phyloP scores from a whole-genome alignment of 2,888 invertebrate genomes.

The Coleophora deauratella region DNA sequence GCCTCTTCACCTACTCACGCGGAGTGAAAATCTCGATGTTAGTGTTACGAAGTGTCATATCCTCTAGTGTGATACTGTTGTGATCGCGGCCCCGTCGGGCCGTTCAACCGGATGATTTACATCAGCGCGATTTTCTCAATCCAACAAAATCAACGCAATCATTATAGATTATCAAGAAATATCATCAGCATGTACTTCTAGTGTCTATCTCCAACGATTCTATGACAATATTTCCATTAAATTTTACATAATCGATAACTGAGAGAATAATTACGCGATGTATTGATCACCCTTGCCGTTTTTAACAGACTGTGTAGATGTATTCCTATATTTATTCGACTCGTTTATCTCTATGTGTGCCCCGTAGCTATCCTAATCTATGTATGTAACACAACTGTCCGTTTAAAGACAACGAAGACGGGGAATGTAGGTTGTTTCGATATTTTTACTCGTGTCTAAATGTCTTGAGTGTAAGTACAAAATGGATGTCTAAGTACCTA shows the following conservation, averaged over 20 bases:
- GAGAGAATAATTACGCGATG: conserved; percentile 26
- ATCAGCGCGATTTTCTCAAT: conserved; percentile 16
- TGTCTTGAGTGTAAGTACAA: conserved; percentile 66
- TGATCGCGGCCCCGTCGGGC: conserved; percentile 18
- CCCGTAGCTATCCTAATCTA: conserved; percentile 44
- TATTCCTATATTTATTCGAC: conserved; percentile 54
- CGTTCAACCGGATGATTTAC: conserved; percentile 22
- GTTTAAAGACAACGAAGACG: conserved; percentile 63
- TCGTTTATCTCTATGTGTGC: conserved; percentile 35
- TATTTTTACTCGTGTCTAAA: conserved; percentile 54
- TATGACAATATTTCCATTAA: conserved; percentile 22
- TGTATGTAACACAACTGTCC: conserved; percentile 49
- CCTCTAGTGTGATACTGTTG: conserved; percentile 30
- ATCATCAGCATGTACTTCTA: conserved; percentile 1
- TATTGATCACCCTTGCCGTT: conserved; percentile 44
- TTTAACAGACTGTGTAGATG: conserved; percentile 56
- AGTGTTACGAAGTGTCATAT: conserved; percentile 19
- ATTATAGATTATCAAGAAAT: conserved; percentile 10
- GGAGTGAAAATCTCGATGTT: conserved; percentile 30
- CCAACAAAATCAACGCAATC: conserved; percentile 23
- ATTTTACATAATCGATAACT: conserved; percentile 8
- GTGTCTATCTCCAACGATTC: not conserved
- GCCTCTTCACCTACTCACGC: conserved; percentile 10
- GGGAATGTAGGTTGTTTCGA: conserved; percentile 64
- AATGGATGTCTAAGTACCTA: conserved; percentile 57